A percentile compares a stretch with the other conserved stretches of the same genome.
phyloP scores from a whole-genome alignment of 2,113 vertebrate genomes.

The Chascanopsetta lugubris region DNA sequence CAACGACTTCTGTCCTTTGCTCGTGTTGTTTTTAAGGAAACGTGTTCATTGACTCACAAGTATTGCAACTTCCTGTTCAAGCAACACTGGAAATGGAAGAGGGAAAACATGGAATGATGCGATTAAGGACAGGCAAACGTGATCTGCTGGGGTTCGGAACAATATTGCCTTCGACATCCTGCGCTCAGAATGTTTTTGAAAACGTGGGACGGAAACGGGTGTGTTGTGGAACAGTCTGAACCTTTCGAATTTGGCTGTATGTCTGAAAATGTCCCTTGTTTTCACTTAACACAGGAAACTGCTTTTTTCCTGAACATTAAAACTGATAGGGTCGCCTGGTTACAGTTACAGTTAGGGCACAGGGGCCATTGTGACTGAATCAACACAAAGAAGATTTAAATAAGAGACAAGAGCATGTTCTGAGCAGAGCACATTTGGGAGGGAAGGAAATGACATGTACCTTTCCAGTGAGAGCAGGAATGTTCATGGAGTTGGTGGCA shows the following conservation, averaged over 20 bases:
- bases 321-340: slow-evolving; percentile 1
- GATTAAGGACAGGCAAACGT: not conserved
- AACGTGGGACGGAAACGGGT: slow-evolving; percentile 28
- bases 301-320: slow-evolving; percentile 7
- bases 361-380: not conserved
- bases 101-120: not conserved
- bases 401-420: not conserved
- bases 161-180: slow-evolving; percentile 1
- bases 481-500: slow-evolving; percentile 98
- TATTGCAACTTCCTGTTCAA: slow-evolving; percentile 34
- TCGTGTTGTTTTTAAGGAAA: slow-evolving; percentile 5
- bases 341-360: not conserved
- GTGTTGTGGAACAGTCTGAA: slow-evolving; percentile 47
- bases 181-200: slow-evolving; percentile 34
- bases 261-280: slow-evolving; percentile 24
- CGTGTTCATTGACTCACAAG: not conserved
- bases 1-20: not conserved
- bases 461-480: slow-evolving; percentile 94
- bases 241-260: not conserved
- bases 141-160: slow-evolving; percentile 14
- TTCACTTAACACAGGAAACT: slow-evolving; percentile 42
- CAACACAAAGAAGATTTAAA: not conserved
- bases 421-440: slow-evolving; percentile 9
- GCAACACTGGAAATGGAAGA: not conserved
- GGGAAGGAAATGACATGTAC: slow-evolving; percentile 75